These are phyloP conservation scores for Monochamus alternatus DNA, from an alignment of 2,888 invertebrate genomes.

Conservation along the genomic window DNA sequence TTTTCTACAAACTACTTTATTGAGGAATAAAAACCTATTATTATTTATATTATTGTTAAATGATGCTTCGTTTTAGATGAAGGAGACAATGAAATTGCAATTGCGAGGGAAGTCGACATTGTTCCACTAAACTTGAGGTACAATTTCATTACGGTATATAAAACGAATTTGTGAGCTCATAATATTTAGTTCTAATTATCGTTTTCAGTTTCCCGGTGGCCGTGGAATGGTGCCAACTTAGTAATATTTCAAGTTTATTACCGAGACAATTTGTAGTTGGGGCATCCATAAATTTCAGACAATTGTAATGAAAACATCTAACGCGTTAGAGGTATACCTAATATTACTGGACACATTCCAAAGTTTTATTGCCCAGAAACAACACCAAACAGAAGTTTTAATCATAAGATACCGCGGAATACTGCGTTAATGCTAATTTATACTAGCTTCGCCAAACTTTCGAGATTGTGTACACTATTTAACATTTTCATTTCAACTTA, in stretches of 20 bases:
- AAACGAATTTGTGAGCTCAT: slow-evolving; percentile 14
- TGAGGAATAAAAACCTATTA: too few relatives aligned
- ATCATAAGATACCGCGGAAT: slow-evolving; percentile 8
- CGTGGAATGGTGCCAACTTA: slow-evolving; percentile 29
- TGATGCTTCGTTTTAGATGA: not conserved
- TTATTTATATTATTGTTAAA: not conserved
- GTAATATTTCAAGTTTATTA: slow-evolving; percentile 39
- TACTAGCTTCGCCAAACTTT: not conserved
- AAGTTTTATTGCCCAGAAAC: slow-evolving; percentile 35
- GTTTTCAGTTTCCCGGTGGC: slow-evolving; percentile 29
- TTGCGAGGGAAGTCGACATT: not conserved
- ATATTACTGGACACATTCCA: slow-evolving; percentile 33
- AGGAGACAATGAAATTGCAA: too few relatives aligned
- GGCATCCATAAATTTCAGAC: slow-evolving; percentile 33
- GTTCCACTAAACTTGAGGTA: not conserved
- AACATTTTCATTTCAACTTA: not conserved
- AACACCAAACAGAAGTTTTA: slow-evolving; percentile 33
- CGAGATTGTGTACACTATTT: not conserved
- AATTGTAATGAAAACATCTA: slow-evolving; percentile 41
- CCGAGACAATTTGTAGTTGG: slow-evolving; percentile 39
- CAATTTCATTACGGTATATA: slow-evolving; percentile 22
- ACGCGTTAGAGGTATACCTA: slow-evolving; percentile 34
- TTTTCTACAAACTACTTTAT: too few relatives aligned
- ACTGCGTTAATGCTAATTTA: slow-evolving; percentile 7
- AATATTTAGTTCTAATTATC: slow-evolving; percentile 32